Conservation (phyloP, 2,888 invertebrate genomes). For the Tryphoninae sp. region DNA sequence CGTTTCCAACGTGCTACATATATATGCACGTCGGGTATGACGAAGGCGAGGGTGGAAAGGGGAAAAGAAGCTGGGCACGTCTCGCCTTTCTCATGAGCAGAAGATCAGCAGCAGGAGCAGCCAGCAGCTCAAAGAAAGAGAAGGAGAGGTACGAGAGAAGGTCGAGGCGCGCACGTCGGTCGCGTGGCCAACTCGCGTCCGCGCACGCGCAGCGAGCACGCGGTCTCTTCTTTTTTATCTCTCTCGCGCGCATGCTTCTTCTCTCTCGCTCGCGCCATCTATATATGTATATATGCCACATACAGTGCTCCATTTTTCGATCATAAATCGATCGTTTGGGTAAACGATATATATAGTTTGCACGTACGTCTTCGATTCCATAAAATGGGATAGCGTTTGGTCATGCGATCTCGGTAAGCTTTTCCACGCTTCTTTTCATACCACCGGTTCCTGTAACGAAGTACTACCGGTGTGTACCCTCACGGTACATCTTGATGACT, state of each 20-base stretch:
- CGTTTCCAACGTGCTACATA: slow-evolving; percentile 31
- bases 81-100: slow-evolving; percentile 53
- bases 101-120: slow-evolving; percentile 41
- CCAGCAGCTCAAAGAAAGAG: slow-evolving; percentile 48
- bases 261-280: not conserved
- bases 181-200: slow-evolving; percentile 71
- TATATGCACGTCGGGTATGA: slow-evolving; percentile 4
- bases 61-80: slow-evolving; percentile 50
- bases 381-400: slow-evolving; percentile 11
- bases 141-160: slow-evolving; percentile 53
- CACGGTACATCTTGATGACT: not conserved
- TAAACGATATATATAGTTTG: slow-evolving; percentile 11
- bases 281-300: not conserved
- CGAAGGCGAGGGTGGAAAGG: slow-evolving; percentile 47
- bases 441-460: slow-evolving; percentile 28
- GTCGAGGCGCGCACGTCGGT: slow-evolving; percentile 70
- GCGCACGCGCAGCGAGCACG: slow-evolving; percentile 68
- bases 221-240: slow-evolving; percentile 32
- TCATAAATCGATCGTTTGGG: slow-evolving; percentile 33
- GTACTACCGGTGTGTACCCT: slow-evolving; percentile 27
- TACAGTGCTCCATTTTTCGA: slow-evolving; percentile 11
- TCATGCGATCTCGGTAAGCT: not conserved
- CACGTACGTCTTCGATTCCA: slow-evolving; percentile 13
- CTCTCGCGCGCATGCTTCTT: slow-evolving; percentile 3
- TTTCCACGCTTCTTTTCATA: not conserved